Base-by-base conservation (phyloP, 1,140 invertebrate genomes). In the Oryzaephilus surinamensis region DNA sequence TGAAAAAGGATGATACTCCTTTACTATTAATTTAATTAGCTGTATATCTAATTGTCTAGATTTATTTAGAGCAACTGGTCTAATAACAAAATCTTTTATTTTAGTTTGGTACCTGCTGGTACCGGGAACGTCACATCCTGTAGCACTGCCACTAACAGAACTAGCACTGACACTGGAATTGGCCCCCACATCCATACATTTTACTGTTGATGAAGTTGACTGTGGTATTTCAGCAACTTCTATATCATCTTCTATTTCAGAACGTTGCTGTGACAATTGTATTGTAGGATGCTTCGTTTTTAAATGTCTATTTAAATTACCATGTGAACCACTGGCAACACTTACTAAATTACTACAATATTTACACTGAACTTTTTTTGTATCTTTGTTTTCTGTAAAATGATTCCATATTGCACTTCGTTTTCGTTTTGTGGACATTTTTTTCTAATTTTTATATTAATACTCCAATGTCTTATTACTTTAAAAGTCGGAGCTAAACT, bases 1-100 rank as follows among this genome's bases (percentile, higher is more conserved):
- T 21, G 24, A 15, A 21, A 39, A 45, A 6, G 43, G 23, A 11
- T 38, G 36, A 34, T 32, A 38, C 12, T 30, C 40, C 19, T 32
- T 32, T 16, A 18, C 16, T 16, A 32, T 32, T 18, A 32, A 6
- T 4, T 18, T 32, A 11, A 17, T 10, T 16, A 19, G 11, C 17
- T 32, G 30, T 17, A 15, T 5, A 10, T 19, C 30, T 16, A 32
- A 16, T 17, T 32, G 14, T 18, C 16, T 15, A 10, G 10, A 15
- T 32, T 2, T 32, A 8, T 8, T 15, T 3, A 17, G 3, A 18
- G 30, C 11, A 16, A 18, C 14, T 15, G 30, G 30, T 10, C 10
- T 18, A 18, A 11, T 15, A 1, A 32, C 4, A 32, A 16, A 32
- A 1, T 32, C 14, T 1, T 13, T 17, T 32, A 32, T 18, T 18